Evolutionary conservation across 1,140 invertebrate species (phyloP).

Genomic region (Panonychus citri): DNA sequence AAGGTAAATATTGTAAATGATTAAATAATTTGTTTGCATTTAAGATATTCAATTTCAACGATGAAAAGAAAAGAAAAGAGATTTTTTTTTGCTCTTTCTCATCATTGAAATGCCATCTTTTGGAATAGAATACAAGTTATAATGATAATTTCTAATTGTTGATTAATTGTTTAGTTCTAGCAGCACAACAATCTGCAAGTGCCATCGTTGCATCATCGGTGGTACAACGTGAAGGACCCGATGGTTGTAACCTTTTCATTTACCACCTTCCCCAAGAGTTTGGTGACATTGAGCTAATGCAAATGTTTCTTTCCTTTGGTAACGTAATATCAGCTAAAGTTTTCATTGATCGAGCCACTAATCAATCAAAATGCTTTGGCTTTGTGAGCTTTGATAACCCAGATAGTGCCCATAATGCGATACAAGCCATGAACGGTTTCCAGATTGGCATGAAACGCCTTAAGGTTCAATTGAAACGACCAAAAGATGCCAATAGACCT

Average conservation of each 20-base stretch:
- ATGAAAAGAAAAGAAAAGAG: too few species aligned
- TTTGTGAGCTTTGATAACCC: conserved; percentile 99
- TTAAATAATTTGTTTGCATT: too few species aligned
- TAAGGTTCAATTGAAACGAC: conserved; percentile 96
- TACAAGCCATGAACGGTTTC: conserved; percentile 99
- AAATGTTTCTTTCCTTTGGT: conserved; percentile 84
- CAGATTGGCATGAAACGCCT: conserved; percentile 93
- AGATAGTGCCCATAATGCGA: conserved; percentile 83
- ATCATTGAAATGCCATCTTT: too few species aligned
- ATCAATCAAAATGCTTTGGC: conserved; percentile 92
- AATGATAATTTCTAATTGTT: too few species aligned
- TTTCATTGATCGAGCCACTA: conserved; percentile 95
- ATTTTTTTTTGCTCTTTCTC: too few species aligned
- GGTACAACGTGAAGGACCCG: conserved; percentile 27
- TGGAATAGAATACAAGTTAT: too few species aligned
- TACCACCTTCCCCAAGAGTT: conserved; percentile 37
- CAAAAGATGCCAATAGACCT: conserved; percentile 42
- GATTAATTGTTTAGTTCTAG: too few species aligned
- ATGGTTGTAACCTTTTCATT: conserved; percentile 12
- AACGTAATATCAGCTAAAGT: conserved; percentile 93
- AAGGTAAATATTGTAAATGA: neutral
- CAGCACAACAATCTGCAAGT: too few species aligned
- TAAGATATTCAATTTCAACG: too few species aligned
- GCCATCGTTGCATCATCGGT: conserved; percentile 26
- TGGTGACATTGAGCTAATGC: conserved; percentile 72